Base-by-base conservation (phyloP, 1,140 invertebrate species). In the Grapholita molesta region DNA sequence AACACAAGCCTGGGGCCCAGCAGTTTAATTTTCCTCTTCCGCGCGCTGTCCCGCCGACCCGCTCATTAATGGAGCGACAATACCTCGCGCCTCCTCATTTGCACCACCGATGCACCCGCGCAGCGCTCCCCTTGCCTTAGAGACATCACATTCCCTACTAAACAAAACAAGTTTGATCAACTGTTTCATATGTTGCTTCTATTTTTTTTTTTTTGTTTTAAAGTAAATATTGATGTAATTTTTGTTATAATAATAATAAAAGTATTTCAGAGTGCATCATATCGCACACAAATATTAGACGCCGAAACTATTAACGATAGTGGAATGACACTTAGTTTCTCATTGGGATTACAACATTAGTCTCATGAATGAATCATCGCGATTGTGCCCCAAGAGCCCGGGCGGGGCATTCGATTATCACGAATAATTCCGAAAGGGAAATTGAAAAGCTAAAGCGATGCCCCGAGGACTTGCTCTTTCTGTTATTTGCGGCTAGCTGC, bases 1-100 rank as follows among this genome's bases (percentile, higher is more conserved):
- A 88, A 88, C 80, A 84, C 80, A 83, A 85, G 84, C 88, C 83
- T 72, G 75, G 81, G 86, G 85, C 86, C 82, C 88, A 86, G 86
- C 80, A 85, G 87, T 90, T 90, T 91, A 91, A 91, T 91, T 91
- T 91, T 90, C 89, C 89, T 91, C 83, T 91, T 91, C 89, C 88
- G 88, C 79, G 75, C 82, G 78, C 80, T 79, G 81, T 86, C 82
- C 76, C 81, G 74, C 78, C 80, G 79, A 78, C 79, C 77, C 35
- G 83, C 85, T 90, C 88, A 90, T 90, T 90, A 90, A 87, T 85
- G 85, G 76, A 73, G 82, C 85, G 83, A 88, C 85, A 88, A 89
- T 90, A 86, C 84, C 82, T 83, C 77, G 82, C 84, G 85, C 81
- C 78, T 82, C 83, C 70, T 86, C 84, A 88, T 86, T 83, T 88